phyloP scores from a whole-genome alignment of 2,113 vertebrate species.

The Nestor notabilis region DNA sequence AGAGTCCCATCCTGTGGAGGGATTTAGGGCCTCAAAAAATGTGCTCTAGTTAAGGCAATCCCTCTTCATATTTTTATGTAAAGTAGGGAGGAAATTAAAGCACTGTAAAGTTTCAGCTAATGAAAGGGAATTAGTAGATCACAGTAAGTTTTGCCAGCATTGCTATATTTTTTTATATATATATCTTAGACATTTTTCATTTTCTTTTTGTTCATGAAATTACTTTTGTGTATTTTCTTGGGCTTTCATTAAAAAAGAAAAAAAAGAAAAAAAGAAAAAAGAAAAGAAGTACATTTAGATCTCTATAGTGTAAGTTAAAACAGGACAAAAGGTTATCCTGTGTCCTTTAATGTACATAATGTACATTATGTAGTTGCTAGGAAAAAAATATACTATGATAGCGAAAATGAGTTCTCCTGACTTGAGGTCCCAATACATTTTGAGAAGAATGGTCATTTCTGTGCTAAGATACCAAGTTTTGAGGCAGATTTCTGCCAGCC shows the following conservation, averaged over 20 bases:
- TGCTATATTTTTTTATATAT: neutral
- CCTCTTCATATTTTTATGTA: neutral
- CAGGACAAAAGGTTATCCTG: neutral
- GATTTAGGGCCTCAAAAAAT: neutral
- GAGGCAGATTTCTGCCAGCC: neutral
- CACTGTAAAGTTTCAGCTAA: neutral
- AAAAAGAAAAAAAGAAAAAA: accelerated
- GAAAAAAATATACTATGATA: neutral
- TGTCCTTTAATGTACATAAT: neutral
- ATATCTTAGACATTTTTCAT: neutral
- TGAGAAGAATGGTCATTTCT: neutral
- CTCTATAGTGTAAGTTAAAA: neutral
- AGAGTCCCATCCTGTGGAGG: neutral
- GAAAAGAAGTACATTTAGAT: neutral
- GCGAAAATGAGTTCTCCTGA: neutral
- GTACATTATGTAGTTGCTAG: neutral
- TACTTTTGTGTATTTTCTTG: neutral
- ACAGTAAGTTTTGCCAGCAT: neutral
- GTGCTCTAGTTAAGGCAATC: neutral
- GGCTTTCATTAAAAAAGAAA: neutral
- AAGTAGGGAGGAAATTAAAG: neutral
- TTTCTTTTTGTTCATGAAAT: neutral
- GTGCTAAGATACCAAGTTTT: neutral
- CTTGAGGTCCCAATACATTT: neutral
- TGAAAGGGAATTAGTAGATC: neutral